These are phyloP conservation scores for Dichetophora obliterata DNA, from an alignment of 2,888 invertebrate genomes.

Conservation along the genomic window DNA sequence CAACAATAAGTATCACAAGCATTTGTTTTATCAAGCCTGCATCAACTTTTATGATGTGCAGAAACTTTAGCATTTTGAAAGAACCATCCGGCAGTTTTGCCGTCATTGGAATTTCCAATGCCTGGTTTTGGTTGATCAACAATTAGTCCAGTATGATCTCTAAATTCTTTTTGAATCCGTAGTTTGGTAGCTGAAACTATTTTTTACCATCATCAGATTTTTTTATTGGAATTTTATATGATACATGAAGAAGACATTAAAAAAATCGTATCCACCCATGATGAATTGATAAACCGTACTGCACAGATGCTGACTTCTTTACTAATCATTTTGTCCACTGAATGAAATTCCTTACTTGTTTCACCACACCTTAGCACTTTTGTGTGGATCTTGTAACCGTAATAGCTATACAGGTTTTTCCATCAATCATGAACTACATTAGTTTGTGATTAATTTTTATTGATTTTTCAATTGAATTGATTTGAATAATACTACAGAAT, in stretches of 20 bases:
- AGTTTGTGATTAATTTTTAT: not conserved
- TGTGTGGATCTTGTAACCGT: slow-evolving; percentile 2
- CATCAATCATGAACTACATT: slow-evolving; percentile 37
- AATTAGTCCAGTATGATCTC: slow-evolving; percentile 1
- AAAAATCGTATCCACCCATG: slow-evolving; percentile 34
- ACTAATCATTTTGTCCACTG: slow-evolving; percentile 29
- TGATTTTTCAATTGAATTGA: not conserved
- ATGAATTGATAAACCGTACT: slow-evolving; percentile 32
- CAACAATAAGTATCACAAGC: slow-evolving; percentile 8
- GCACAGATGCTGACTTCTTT: slow-evolving; percentile 37
- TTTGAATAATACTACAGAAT: not conserved
- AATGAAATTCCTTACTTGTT: no score
- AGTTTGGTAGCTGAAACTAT: not conserved
- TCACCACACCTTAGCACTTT: slow-evolving; percentile 34
- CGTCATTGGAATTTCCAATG: slow-evolving; percentile 16
- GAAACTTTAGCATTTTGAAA: not conserved
- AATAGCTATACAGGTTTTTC: slow-evolving; percentile 27
- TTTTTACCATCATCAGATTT: not conserved
- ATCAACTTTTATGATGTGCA: slow-evolving; percentile 4
- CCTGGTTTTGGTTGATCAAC: slow-evolving; percentile 28
- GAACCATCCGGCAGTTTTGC: slow-evolving; percentile 11
- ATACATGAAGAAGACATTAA: slow-evolving; percentile 32
- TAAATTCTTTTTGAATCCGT: slow-evolving; percentile 3
- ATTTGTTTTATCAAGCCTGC: slow-evolving; percentile 12
- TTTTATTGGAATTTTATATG: slow-evolving; percentile 19